Base-by-base conservation (phyloP, 1,140 invertebrate species). In the Cydia strobilella region DNA sequence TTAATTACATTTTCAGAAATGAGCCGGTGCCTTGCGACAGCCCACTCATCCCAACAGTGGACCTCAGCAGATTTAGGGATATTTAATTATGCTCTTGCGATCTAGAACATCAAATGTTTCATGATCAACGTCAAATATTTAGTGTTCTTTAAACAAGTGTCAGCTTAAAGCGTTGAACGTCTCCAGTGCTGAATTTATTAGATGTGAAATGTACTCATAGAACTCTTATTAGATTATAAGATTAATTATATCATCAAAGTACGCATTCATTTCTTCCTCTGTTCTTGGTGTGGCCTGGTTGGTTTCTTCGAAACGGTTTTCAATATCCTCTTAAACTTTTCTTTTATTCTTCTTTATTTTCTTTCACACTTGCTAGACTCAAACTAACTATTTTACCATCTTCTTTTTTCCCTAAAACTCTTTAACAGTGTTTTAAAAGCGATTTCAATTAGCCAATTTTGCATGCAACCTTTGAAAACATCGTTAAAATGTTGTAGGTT, bases 21-120 rank as follows among this genome's bases (percentile, higher is more conserved):
- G 88, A 91, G 74, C 92, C 94, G 66, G 80, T 94, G 6, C 84
- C 89, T 10, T 95, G 95, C 76, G 84, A 91, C 71, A 93, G 93
- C 78, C 74, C 83, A 5, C 75, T 80, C n/a, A 93, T 94, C 82
- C 94, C 93, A 10, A 75, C 82, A 15, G 81, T 95, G 69, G 93
- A 95, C 80, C 80, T 91, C 25, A 84, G 63, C 65, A 83, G 73
- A 79, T 92, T 88, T 93, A 77, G 86, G 81, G 87, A 81, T 74
- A 54, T 79, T 15, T 84, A 69, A n/a, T 35, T 69, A 35, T 69
- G 62, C 2, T 48, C 69, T 75, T 27, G 10, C 72, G 13, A 18
- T 51, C 59, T 27, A 63, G 39, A 63, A 48, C 63, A 74, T 79
- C 74, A 66, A 76, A 76, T 69, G 65, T 69, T 69, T 69, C 65